phyloP scores from a whole-genome alignment of 92 coral and sea anemone genomes.

The Parazoanthus atlanticus region DNA sequence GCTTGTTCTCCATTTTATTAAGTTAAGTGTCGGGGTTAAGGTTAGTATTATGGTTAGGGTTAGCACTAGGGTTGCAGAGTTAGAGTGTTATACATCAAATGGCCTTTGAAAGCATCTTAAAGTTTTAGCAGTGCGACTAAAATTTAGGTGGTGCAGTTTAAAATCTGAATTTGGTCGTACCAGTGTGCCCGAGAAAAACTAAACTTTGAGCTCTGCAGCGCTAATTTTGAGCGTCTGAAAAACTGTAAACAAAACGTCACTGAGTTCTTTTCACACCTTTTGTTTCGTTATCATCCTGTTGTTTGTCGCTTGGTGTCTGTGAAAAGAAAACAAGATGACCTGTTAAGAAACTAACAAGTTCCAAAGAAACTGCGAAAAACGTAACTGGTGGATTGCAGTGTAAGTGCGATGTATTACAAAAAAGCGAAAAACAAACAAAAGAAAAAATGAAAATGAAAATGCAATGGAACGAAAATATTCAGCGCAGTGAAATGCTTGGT shows the following conservation, averaged over 20 bases:
- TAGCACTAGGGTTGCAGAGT: not conserved
- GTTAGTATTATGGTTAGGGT: not conserved
- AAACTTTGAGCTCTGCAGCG: not conserved
- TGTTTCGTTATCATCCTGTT: constrained; percentile 17
- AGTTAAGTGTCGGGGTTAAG: not conserved
- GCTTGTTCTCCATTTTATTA: no score
- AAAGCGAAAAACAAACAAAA: no score
- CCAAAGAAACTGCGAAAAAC: not conserved
- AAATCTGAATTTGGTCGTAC: not conserved
- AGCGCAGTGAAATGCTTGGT: no score
- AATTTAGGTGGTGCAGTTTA: no score
- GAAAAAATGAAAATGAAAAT: no score
- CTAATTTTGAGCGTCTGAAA: not conserved
- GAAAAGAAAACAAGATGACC: not conserved
- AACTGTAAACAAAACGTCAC: not conserved
- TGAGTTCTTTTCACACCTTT: constrained; percentile 3
- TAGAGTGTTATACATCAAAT: no score
- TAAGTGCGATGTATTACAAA: no score
- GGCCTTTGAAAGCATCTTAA: no score
- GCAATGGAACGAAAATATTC: no score
- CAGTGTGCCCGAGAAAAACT: not conserved
- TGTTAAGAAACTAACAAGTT: not conserved
- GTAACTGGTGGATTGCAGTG: no score
- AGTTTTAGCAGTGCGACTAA: no score
- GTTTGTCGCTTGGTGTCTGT: constrained; percentile 18